Conservation (phyloP, 2,797 vertebrate species). For the Amniataba percoides region DNA sequence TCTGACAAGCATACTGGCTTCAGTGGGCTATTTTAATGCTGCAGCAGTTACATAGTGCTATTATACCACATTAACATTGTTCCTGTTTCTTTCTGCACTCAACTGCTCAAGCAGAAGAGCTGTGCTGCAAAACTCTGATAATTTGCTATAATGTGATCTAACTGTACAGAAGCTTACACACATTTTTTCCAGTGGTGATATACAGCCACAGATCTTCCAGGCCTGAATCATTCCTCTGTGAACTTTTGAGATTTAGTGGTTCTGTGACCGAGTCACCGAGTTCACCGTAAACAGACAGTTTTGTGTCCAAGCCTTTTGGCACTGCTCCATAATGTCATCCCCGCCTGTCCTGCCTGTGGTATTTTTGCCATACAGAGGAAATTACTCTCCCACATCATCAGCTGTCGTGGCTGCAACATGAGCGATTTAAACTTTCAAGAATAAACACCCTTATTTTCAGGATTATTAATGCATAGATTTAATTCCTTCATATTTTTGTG, state of each 20-base stretch:
- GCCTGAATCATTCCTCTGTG: slow-evolving; percentile 25
- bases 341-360: slow-evolving; percentile 22
- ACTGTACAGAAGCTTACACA: not conserved
- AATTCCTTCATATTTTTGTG: not conserved
- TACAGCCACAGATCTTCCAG: slow-evolving; percentile 3
- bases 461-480: not conserved
- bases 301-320: slow-evolving; percentile 40
- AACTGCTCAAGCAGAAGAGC: not conserved
- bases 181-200: not conserved
- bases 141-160: not conserved
- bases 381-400: slow-evolving; percentile 50
- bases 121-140: not conserved
- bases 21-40: slow-evolving; percentile 9
- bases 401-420: slow-evolving; percentile 39
- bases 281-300: slow-evolving; percentile 26
- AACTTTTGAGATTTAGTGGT: slow-evolving; percentile 24
- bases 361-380: slow-evolving; percentile 55
- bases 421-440: not conserved
- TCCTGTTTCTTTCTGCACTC: not conserved
- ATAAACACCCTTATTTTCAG: slow-evolving; percentile 6
- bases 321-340: slow-evolving; percentile 34
- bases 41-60: not conserved
- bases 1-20: not conserved
- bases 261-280: slow-evolving; percentile 39
- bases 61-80: not conserved